Evolutionary conservation across 2,113 vertebrate species (phyloP).

Genomic region (Syngnathoides biaculeatus): DNA sequence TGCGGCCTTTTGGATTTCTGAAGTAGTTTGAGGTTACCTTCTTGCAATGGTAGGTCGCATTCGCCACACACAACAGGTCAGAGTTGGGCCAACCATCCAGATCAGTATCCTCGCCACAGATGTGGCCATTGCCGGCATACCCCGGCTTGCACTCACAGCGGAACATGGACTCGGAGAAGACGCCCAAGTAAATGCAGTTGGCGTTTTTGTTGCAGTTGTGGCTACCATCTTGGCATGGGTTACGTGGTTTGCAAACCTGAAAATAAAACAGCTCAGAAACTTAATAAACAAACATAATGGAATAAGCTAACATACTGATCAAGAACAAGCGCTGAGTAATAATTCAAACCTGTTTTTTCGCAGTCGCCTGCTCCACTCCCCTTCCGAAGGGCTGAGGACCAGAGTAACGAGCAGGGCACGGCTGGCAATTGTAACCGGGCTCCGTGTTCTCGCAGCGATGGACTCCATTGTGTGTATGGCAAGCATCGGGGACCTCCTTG

Average conservation of each 20-base stretch:
- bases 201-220: conserved; percentile 94
- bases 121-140: conserved; percentile 91
- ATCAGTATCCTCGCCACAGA: conserved; percentile 94
- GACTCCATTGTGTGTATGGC: conserved; percentile 82
- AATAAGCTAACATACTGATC: not conserved
- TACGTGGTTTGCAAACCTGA: conserved; percentile 90
- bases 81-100: conserved; percentile 95
- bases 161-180: conserved; percentile 93
- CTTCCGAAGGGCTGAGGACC: conserved; percentile 89
- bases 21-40: conserved; percentile 77
- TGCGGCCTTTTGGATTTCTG: conserved; percentile 15
- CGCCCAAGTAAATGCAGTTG: conserved; percentile 93
- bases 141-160: conserved; percentile 96
- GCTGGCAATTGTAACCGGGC: conserved; percentile 93
- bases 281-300: conserved; percentile 29
- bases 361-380: conserved; percentile 83
- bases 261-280: conserved; percentile 29
- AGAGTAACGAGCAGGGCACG: conserved; percentile 88
- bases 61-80: conserved; percentile 86
- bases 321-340: not conserved
- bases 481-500: conserved; percentile 86
- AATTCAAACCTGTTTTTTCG: conserved; percentile 86
- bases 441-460: conserved; percentile 92
- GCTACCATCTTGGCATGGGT: conserved; percentile 90
- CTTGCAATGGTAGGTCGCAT: conserved; percentile 97